A percentile compares a stretch with the other conserved stretches of the same genome.
Evolutionary conservation across 2,888 invertebrate species (phyloP).

Genomic region (Brenthis daphne): DNA sequence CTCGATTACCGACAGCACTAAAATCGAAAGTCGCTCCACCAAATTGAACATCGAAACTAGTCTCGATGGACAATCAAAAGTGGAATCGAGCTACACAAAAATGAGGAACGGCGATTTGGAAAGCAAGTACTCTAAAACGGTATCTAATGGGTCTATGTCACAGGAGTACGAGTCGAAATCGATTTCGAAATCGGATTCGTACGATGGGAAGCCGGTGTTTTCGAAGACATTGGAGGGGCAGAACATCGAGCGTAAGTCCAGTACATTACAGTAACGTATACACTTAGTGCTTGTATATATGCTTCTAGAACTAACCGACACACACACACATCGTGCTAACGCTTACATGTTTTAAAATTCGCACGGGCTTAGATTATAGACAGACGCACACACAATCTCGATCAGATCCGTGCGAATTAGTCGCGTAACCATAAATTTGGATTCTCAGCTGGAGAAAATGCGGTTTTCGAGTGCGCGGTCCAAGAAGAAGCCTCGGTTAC

Average conservation of each 20-base stretch:
- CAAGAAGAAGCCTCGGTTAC: conserved; percentile 84
- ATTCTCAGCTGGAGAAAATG: conserved; percentile 90
- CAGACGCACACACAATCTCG: conserved; percentile 12
- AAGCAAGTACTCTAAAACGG: conserved; percentile 61
- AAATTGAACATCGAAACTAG: conserved; percentile 54
- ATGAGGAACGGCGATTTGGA: conserved; percentile 57
- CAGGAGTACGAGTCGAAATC: conserved; percentile 53
- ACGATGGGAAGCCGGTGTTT: conserved; percentile 86
- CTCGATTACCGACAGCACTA: conserved; percentile 56
- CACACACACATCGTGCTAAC: conserved; percentile 67
- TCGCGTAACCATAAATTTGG: conserved; percentile 56
- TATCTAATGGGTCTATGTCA: conserved; percentile 65
- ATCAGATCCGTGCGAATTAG: conserved; percentile 60
- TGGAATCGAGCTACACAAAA: conserved; percentile 44
- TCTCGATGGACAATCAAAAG: conserved; percentile 48
- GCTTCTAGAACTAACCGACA: conserved; percentile 77
- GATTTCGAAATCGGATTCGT: conserved; percentile 57
- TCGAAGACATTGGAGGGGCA: conserved; percentile 88
- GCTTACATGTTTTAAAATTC: conserved; percentile 62
- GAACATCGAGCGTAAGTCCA: conserved; percentile 89
- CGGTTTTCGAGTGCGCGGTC: conserved; percentile 90
- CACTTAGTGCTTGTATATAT: conserved; percentile 78
- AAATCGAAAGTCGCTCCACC: conserved; percentile 55
- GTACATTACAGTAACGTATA: conserved; percentile 42
- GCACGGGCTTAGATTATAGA: conserved; percentile 46